A percentile compares a stretch with the other conserved stretches of the same genome.
Conservation (phyloP, 2,113 vertebrate genomes). For the Scatophagus argus region DNA sequence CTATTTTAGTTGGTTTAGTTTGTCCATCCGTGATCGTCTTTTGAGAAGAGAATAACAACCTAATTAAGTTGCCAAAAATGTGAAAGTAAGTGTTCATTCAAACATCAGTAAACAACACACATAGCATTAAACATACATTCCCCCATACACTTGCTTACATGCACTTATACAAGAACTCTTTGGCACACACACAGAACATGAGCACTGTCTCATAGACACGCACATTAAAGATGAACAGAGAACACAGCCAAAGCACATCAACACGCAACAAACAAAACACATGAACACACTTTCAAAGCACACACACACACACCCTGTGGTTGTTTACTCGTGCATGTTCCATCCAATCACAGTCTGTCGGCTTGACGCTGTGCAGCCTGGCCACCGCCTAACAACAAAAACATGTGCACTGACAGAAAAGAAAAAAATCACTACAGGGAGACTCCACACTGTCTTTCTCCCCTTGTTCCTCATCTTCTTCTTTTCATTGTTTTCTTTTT, state of each 20-base stretch:
- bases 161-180: not conserved
- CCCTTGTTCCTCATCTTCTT: not conserved
- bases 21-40: too few species aligned
- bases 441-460: slow-evolving; percentile 3
- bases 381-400: slow-evolving; percentile 66
- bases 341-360: slow-evolving; percentile 69
- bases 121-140: not conserved
- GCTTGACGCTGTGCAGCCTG: slow-evolving; percentile 68
- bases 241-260: slow-evolving; percentile 8
- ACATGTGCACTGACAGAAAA: slow-evolving; percentile 27
- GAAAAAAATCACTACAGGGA: not conserved
- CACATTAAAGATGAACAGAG: not conserved
- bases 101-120: not conserved
- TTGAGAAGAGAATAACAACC: too few species aligned
- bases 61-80: not conserved
- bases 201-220: not conserved
- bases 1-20: too few species aligned
- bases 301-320: slow-evolving; percentile 47
- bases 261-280: not conserved
- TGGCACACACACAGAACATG: not conserved
- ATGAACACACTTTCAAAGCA: slow-evolving; percentile 5
- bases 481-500: not conserved
- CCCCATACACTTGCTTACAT: not conserved
- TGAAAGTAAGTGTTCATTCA: not conserved
- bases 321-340: slow-evolving; percentile 73